Evolutionary conservation across 37 sponge, comb jelly and placozoan genomes (phyloP), one percentile per base, ranked within the genome.

Genomic region (Axinella damicornis): DNA sequence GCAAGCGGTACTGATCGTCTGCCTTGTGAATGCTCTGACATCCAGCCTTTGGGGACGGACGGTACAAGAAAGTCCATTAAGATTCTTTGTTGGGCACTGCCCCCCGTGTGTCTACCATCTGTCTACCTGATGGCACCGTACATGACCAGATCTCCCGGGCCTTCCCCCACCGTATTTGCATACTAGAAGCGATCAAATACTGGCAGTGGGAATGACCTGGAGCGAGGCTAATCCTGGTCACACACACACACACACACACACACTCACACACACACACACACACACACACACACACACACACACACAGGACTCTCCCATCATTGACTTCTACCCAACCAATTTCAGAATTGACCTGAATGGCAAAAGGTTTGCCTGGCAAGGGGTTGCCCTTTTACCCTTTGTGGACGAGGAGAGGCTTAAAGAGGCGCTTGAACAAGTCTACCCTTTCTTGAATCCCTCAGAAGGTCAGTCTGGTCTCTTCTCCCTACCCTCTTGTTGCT

Each of bases 331-430:
- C 69, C 99, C 99, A 31, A 81, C 87, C 22, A 70, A 99, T 69
- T 99, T 99, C 84, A 95, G 84, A 72, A 83, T 99, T 17, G 99
- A 99, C 76, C 83, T 99, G 65, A 99, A 99, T 78, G 96, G 99
- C 28, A 99, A 99, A 91, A 99, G 93, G 88, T 99, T 65, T 88
- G 97, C 97, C 5, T 99, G 99, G 99, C 95, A 96, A 62, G 98
- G 99, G 1, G 99, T 99, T 65, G 99, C 97, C 12, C 86, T 99
- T 34, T 84, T 99, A 60, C 99, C 99, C 15, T 99, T 99, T 82
- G 99, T 99, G 39, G 96, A 99, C 39, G 99, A 99, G 87, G 59
- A 74, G 56, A 66, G 99, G 62, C 92, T 99, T 9, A 80, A 89
- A 20, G 57, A 65, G 18, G 95, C 94, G 25, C 83, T 99, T n/a